Percentiles rank a stretch among this genome's conserved stretches.
phyloP scores from a whole-genome alignment of 2,113 vertebrate genomes.

The Engystomops pustulosus region DNA sequence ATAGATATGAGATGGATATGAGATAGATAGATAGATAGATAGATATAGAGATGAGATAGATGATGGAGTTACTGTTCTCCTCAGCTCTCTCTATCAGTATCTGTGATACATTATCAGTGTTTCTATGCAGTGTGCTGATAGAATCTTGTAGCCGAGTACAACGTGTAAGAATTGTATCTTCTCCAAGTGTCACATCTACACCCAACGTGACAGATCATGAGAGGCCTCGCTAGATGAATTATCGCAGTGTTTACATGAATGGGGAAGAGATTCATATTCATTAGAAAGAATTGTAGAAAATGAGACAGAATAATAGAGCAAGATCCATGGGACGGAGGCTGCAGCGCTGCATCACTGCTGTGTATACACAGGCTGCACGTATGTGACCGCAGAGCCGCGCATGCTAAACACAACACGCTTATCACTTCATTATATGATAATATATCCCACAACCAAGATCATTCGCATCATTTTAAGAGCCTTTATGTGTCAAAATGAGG shows the following conservation, averaged over 20 bases:
- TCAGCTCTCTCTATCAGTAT: no score
- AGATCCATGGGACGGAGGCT: background rate
- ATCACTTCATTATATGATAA: no score
- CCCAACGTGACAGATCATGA: background rate
- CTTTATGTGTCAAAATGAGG: no score
- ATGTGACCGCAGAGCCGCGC: no score
- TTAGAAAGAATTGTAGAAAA: conserved; percentile 1
- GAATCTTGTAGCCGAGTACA: background rate
- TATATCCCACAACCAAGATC: no score
- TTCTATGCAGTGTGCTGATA: background rate
- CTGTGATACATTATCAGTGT: background rate
- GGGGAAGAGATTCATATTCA: background rate
- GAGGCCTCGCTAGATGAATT: background rate
- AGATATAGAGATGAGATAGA: background rate
- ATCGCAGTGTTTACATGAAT: background rate
- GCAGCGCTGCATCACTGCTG: background rate
- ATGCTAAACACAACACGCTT: no score
- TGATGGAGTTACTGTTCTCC: no score
- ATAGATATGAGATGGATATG: background rate
- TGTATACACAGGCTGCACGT: no score
- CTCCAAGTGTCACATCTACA: background rate
- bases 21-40: background rate
- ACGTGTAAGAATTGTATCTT: background rate
- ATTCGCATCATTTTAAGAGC: no score
- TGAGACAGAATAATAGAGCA: background rate